Evolutionary conservation across 1,140 invertebrate species (phyloP).

Genomic region (Octopus sinensis): DNA sequence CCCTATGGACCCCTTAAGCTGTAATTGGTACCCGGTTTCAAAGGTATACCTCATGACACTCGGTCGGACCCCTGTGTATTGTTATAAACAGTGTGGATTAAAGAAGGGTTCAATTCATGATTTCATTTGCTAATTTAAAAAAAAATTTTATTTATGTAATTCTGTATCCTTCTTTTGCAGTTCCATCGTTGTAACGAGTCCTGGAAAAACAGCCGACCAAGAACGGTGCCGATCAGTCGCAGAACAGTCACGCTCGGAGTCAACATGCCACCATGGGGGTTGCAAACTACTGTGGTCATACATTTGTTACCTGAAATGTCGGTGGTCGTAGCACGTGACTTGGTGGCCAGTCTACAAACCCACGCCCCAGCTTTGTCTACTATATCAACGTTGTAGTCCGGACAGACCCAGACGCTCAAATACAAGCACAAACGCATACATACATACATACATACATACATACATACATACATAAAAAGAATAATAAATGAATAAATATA

Average conservation of each 20-base stretch:
- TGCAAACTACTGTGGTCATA: conserved; percentile 31
- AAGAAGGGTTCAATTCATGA: no score
- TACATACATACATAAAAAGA: neutral
- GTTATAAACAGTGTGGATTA: no score
- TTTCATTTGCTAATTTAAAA: no score
- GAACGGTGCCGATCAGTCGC: conserved; percentile 34
- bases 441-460: neutral
- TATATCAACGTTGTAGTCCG: neutral
- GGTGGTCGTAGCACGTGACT: conserved; percentile 39
- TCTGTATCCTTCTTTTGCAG: conserved; percentile 21
- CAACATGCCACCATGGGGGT: conserved; percentile 43
- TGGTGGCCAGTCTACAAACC: conserved; percentile 39
- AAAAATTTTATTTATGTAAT: neutral
- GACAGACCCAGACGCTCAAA: neutral
- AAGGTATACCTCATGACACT: no score
- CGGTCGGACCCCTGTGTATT: no score
- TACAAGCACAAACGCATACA: neutral
- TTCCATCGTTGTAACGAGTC: conserved; percentile 28
- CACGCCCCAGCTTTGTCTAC: conserved; percentile 28
- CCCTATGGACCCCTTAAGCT: no score
- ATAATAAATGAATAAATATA: no score
- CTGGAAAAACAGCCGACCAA: conserved; percentile 38
- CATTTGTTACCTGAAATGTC: conserved; percentile 44
- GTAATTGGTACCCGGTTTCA: no score
- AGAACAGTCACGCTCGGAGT: conserved; percentile 39